Conservation (phyloP, 2,888 invertebrate species). For the Eilema griseolum region DNA sequence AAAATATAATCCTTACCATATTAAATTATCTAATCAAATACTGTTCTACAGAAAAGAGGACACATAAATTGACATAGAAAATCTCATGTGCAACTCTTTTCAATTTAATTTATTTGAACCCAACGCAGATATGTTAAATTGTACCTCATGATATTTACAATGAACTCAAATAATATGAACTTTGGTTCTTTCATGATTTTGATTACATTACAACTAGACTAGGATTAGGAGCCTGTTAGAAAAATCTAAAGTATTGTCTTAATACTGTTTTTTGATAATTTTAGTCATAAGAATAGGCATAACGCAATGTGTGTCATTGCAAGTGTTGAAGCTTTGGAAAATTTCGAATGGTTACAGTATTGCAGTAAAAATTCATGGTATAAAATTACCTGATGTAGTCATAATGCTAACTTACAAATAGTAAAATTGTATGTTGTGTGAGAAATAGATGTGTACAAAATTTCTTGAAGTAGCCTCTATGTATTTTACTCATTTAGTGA, state of each 20-base stretch:
- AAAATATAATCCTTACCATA: constrained; percentile 69
- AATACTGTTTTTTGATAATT: constrained; percentile 67
- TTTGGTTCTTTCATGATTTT: constrained; percentile 63
- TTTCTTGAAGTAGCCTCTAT: not conserved
- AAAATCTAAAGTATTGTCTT: constrained; percentile 65
- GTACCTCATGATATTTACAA: constrained; percentile 74
- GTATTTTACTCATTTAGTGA: not conserved
- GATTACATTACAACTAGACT: constrained; percentile 38
- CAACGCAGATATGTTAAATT: constrained; percentile 72
- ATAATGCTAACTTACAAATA: constrained; percentile 12
- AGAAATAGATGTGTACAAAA: constrained; percentile 12
- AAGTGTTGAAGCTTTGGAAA: constrained; percentile 38
- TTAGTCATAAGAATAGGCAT: constrained; percentile 67
- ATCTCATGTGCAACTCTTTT: constrained; percentile 26
- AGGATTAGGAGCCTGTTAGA: constrained; percentile 41
- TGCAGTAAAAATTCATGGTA: constrained; percentile 46
- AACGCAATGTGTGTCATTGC: constrained; percentile 41
- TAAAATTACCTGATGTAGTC: constrained; percentile 23
- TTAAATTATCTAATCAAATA: constrained; percentile 38
- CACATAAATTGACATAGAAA: constrained; percentile 27
- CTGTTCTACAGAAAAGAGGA: constrained; percentile 29
- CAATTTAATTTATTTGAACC: constrained; percentile 61
- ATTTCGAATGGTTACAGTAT: constrained; percentile 21
- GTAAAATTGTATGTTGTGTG: not conserved
- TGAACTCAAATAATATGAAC: constrained; percentile 46